phyloP scores from a whole-genome alignment of 2,797 vertebrate species.

The Ceryle rudis region DNA sequence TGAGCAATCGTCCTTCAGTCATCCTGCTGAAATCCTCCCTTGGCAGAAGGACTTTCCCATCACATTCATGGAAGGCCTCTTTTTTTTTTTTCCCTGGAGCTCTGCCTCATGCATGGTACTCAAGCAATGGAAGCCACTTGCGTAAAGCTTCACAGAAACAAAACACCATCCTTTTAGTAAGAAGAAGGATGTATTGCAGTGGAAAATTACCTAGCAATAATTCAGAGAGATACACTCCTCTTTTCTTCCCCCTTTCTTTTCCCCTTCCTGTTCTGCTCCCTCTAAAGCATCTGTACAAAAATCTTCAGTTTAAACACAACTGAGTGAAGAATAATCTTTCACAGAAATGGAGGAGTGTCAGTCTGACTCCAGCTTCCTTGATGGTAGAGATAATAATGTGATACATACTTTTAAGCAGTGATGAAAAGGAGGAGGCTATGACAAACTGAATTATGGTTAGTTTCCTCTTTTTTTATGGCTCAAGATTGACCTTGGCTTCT shows the following conservation, averaged over 20 bases:
- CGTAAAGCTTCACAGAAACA: not conserved
- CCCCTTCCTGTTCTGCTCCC: not conserved
- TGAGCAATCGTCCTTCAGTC: not conserved
- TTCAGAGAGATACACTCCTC: not conserved
- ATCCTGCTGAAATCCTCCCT: not conserved
- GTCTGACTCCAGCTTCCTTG: slow-evolving; percentile 2
- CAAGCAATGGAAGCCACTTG: not conserved
- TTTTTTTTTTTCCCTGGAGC: not conserved
- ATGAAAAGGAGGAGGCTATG: not conserved
- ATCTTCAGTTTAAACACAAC: not conserved
- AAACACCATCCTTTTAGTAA: not conserved
- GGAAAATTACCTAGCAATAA: not conserved
- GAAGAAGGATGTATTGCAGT: not conserved
- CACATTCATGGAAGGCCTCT: not conserved
- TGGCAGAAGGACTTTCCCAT: not conserved
- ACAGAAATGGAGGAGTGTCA: not conserved
- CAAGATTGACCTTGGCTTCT: slow-evolving; percentile 14
- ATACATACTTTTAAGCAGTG: not conserved
- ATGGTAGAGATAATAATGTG: not conserved
- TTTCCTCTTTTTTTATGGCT: not conserved
- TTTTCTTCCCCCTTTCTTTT: not conserved
- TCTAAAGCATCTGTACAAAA: not conserved
- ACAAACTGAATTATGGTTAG: slow-evolving; percentile 1
- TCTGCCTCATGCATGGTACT: not conserved
- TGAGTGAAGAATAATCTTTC: not conserved